Evolutionary conservation across 2,113 vertebrate genomes (phyloP), one percentile per base, ranked within the genome.

Genomic region (Gasterosteus nipponicus): DNA sequence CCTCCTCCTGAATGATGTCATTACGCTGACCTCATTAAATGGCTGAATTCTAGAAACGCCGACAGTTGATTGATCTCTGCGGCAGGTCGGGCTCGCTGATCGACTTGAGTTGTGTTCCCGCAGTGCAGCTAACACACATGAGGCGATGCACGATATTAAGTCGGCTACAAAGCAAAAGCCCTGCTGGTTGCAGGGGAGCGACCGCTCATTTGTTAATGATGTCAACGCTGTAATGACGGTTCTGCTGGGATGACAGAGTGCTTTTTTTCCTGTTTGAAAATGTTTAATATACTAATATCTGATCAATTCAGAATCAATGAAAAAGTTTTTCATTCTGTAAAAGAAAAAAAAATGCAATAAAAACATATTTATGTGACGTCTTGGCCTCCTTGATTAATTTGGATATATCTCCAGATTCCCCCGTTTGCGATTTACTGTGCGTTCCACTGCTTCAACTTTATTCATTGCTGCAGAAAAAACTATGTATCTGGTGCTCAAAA

Each of bases 261-360:
- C 69, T 66, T 84, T 71, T 29, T 72, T 76, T 26, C 33, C 31
- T 69, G 51, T 80, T 87, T 64, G 57, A 47, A 80, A 86, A 75
- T 60, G 61, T 72, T 85, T 90, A 80, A 88, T 85, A 81, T 87
- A 83, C 84, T 73, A 87, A 76, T 84, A 82, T 69, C 69, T 65
- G 74, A 77, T 80, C 46, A 66, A 73, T 77, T 51, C 33, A 77
- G 69, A 77, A 71, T 64, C 22, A 26, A 26, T 26, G 22, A 26
- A 26, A 26, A 15, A 26, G 22, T 53, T 66, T 90, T 86, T 61
- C 77, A 87, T 87, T 58, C 57, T 86, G 84, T 87, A 33, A 77
- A 74, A 83, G 10, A n/a, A 11, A 44, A 44, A 44, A 12, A 22
- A 69, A 69, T 83, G 57, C 33, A 88, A 87, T 88, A 86, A 89